These are phyloP conservation scores for Trichonephila clavipes DNA, from an alignment of 1,140 invertebrate species.

Conservation along the genomic window DNA sequence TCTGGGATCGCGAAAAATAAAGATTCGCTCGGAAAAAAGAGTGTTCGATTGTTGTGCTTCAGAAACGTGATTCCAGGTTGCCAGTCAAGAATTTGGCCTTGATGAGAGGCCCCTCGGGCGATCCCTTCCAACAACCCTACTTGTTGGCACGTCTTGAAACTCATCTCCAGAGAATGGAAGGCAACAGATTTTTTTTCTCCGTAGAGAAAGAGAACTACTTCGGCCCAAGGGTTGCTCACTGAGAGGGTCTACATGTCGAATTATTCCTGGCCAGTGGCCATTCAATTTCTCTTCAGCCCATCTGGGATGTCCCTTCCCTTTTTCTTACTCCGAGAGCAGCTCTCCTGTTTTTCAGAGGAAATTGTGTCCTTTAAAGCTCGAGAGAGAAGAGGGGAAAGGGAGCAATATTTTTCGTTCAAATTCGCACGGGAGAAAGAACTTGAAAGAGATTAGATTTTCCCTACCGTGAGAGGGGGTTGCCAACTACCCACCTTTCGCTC, in stretches of 20 bases:
- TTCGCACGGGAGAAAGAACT: background rate
- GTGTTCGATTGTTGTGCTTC: background rate
- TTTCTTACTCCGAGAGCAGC: background rate
- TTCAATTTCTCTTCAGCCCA: slow-evolving; percentile 20
- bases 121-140: background rate
- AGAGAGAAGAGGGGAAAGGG: background rate
- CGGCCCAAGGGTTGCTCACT: background rate
- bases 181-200: background rate
- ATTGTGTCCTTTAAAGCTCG: background rate
- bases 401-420: background rate
- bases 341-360: background rate
- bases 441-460: background rate
- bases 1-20: background rate
- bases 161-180: slow-evolving; percentile 14
- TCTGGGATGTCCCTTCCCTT: background rate
- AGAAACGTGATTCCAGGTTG: slow-evolving; percentile 25
- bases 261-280: slow-evolving; percentile 16
- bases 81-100: slow-evolving; percentile 36
- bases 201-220: background rate
- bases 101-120: background rate
- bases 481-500: no score
- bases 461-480: no score
- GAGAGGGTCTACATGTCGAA: slow-evolving; percentile 27
- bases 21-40: background rate
- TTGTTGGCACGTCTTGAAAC: slow-evolving; percentile 7